Percentiles rank a stretch among this genome's conserved stretches.
Conservation (phyloP, 2,888 invertebrate genomes). For the Ceraclea dissimilis region DNA sequence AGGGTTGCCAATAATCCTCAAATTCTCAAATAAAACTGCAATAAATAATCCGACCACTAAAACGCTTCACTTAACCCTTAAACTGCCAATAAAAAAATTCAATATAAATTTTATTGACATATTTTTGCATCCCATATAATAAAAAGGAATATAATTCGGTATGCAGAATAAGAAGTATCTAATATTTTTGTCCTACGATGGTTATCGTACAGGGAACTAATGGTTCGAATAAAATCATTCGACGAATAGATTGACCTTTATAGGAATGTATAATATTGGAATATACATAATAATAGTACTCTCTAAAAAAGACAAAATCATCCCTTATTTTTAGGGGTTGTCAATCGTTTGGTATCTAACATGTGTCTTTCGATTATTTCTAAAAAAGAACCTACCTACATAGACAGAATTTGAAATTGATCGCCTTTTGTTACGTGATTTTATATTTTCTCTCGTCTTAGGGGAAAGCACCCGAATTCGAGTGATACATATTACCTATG, state of each 20-base stretch:
- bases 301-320: too few relatives aligned
- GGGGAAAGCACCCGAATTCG: too few relatives aligned
- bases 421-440: too few relatives aligned
- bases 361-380: too few relatives aligned
- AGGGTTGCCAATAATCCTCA: too few relatives aligned
- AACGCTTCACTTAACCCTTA: neutral
- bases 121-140: neutral
- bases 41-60: conserved; percentile 1
- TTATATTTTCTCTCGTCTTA: too few relatives aligned
- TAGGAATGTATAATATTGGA: too few relatives aligned
- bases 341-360: too few relatives aligned
- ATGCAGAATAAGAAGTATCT: neutral
- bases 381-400: too few relatives aligned
- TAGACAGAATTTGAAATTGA: too few relatives aligned
- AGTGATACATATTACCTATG: too few relatives aligned
- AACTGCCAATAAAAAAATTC: neutral
- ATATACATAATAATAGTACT: too few relatives aligned
- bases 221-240: neutral
- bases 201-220: neutral
- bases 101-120: neutral
- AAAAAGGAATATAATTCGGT: neutral
- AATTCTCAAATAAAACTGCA: neutral
- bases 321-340: neutral
- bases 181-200: neutral
- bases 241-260: neutral